Base-by-base conservation (phyloP, 2,113 vertebrate genomes). In the Saguinus imperator region DNA sequence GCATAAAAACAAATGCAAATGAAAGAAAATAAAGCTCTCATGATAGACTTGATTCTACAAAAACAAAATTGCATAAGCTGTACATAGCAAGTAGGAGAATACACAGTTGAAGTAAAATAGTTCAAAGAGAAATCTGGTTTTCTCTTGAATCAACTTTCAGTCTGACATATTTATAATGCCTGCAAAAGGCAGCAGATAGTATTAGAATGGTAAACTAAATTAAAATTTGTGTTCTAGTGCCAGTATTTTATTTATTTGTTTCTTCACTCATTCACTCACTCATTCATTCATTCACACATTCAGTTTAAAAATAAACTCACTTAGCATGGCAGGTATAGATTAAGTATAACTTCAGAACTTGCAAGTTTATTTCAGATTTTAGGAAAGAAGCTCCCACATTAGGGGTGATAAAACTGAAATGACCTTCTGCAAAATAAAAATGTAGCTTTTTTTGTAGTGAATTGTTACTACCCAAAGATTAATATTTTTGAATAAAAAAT, bases 291-390 rank as follows among this genome's bases (percentile, higher is more conserved):
- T 55, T 94, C 58, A 81, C 32, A n/a, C 48, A 27, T 79, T 97
- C 18, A 50, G 40, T 80, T 96, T 94, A 87, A 92, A 88, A 94
- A 95, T 75, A 85, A 96, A 58, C n/a, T 83, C 45, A 23, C 23
- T 48, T 32, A 72, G 18, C 17, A n/a, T 50, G 8, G 25, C 45
- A 80, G 50, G 20, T 77, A 25, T 55, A 87, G 75, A 45, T 70
- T 72, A 86, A 32, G 32, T 16, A 43, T 27, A 58, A 85, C 73
- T 66, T 94, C 70, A 81, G 58, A 95, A 75, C n/a, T 27, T 12
- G 4, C 3, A 23, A 4, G 11, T 70, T 27, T 50, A 81, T 27
- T 92, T 89, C 50, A 72, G 68, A 83, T 77, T 77, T 93, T 8
- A 92, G 68, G 37, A 86, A 89, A 72, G 27, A 0, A 52, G 4